A percentile compares a stretch with the other conserved stretches of the same genome.
Conservation (phyloP, 2,113 vertebrate species). For the Dolichotis patagonum region DNA sequence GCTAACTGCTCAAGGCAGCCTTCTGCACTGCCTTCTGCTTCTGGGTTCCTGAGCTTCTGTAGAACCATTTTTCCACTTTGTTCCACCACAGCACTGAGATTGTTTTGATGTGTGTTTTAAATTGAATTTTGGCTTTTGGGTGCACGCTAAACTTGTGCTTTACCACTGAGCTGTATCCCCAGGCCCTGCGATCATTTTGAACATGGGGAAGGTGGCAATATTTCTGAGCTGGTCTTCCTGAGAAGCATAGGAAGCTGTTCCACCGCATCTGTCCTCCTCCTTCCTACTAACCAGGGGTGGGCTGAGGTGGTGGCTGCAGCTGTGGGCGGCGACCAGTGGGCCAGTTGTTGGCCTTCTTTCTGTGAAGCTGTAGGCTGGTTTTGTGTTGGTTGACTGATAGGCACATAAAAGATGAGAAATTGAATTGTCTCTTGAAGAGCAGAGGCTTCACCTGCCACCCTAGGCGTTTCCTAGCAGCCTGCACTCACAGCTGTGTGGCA, state of each 20-base stretch:
- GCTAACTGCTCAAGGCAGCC: neutral
- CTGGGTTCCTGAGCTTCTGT: neutral
- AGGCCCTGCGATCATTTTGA: neutral
- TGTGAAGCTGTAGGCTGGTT: constrained; percentile 18
- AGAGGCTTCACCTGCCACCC: neutral
- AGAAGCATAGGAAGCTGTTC: neutral
- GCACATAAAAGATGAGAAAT: constrained; percentile 54
- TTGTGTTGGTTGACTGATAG: constrained; percentile 49
- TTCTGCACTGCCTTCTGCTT: neutral
- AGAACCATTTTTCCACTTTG: neutral
- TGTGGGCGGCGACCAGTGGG: neutral
- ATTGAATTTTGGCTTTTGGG: neutral
- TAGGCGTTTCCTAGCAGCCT: neutral
- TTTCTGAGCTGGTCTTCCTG: neutral
- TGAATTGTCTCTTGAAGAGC: constrained; percentile 45
- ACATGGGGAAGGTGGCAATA: neutral
- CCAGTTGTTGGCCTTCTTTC: constrained; percentile 6
- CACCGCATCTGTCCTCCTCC: neutral
- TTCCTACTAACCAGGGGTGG: neutral
- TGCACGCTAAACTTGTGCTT: neutral
- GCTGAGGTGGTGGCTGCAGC: neutral
- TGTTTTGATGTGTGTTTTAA: neutral
- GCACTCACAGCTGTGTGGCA: neutral
- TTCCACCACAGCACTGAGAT: neutral
- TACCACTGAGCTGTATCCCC: neutral